Conservation (phyloP, 2,113 vertebrate genomes). For the Fukomys damarensis region DNA sequence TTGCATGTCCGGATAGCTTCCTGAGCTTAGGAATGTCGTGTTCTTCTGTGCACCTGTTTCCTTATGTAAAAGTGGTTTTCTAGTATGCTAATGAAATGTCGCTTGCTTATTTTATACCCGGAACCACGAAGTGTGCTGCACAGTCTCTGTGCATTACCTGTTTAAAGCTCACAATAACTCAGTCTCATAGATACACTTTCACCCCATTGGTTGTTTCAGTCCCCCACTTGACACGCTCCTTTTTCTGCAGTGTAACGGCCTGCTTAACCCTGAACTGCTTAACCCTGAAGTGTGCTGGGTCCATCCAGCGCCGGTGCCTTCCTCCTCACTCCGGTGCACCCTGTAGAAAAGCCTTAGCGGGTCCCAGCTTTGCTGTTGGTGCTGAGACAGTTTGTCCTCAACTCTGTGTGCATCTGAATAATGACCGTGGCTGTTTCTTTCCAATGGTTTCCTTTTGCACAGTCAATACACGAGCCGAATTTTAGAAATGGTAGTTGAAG, state of each 20-base stretch:
- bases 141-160: not conserved
- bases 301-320: not conserved
- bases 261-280: not conserved
- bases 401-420: not conserved
- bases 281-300: not conserved
- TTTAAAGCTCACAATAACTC: not conserved
- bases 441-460: not conserved
- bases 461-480: constrained; percentile 13
- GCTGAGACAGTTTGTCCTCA: not conserved
- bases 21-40: not conserved
- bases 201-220: not conserved
- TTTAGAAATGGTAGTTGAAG: constrained; percentile 32
- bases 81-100: not conserved
- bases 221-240: not conserved
- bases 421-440: not conserved
- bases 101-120: not conserved
- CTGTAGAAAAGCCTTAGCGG: not conserved
- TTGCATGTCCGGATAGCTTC: not conserved
- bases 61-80: not conserved
- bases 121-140: not conserved
- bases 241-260: not conserved
- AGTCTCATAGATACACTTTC: not conserved
- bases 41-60: not conserved
- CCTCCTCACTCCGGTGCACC: not conserved
- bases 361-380: not conserved